Base-by-base conservation (phyloP, 2,888 invertebrate species). In the Hipparchia semele region DNA sequence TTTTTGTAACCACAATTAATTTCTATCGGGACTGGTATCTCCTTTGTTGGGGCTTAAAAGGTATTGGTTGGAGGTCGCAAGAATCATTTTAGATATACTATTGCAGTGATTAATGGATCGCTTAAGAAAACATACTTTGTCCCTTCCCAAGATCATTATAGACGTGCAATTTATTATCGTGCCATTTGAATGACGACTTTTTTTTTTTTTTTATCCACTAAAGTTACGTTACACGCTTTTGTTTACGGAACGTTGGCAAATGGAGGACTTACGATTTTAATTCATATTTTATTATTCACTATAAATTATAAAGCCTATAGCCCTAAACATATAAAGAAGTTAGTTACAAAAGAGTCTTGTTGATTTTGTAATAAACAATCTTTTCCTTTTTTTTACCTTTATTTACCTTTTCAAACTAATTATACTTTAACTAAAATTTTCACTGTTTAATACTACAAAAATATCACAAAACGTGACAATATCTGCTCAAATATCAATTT, bases 11-110 rank as follows among this genome's bases (percentile, higher is more conserved):
- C 58, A 58, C 68, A 67, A 73, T 75, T 74, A 72, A 74, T 61
- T 74, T 72, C 69, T 70, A 74, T 74, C 51, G 58, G 33, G 56
- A 58, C 67, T 69, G 58, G 71, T 71, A 70, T 71, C 58, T 71
- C 68, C 71, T 73, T 73, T 71, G 75, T 73, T 72, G 66, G 53
- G 56, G 58, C 73, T 51, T 70, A 75, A 71, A 75, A 62, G 73
- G 73, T 23, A 54, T 12, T 68, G 64, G 67, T 73, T 68, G 71
- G 75, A 75, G 71, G 75, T 71, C 75, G 70, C 54, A 54, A 54
- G 54, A 60, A 73, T 65, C 70, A 71, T 70, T 73, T 33, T 73
- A 71, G 68, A 64, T 70, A 69, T 8, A 51, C 45, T 70, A 70
- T 23, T 68, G 51, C 60, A n/a, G 61, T 70, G 69, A 72, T 71